Evolutionary conservation across 2,888 invertebrate genomes (phyloP), one percentile per base, ranked within the genome.

Genomic region (Limnephilus marmoratus): DNA sequence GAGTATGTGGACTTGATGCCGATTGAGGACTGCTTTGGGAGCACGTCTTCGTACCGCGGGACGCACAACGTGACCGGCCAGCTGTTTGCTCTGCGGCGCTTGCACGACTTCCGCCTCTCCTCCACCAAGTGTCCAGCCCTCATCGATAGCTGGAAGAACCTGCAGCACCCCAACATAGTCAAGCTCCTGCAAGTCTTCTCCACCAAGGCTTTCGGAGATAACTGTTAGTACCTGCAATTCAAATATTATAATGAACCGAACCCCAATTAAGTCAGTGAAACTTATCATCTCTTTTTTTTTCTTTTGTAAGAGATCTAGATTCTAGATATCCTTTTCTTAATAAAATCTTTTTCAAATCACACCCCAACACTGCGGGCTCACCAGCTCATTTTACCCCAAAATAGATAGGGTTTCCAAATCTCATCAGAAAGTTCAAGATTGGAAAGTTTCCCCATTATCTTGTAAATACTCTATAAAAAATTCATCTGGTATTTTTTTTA

Each of bases 191-290:
- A 99, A 95, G 98, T 98, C 94, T 99, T 99, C 96, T 98, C 98
- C 81, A 99, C 99, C 82, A 98, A 99, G 96, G 98, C 98, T 87
- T 99, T 99, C 96, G 98, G 98, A 94, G 99, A 99, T 96, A 98
- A 98, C 96, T 99, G 99, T 99, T 95, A 97, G 98, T 97, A 34
- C n/a, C 68, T n/a, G 7, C 68, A n/a, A 68, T 68, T 68, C 5
- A 24, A 68, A n/a, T 68, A 24, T 68, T 68, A 5, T 68, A 68
- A 68, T 68, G n/a, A 24, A 9, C n/a, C 24, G 24, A 68, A 68
- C 24, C 53, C 53, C 53, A 68, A 15, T 11, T 49, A 49, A 68
- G 9, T 5, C 18, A 53, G n/a, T 9, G 9, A 68, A 68, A 68
- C 5, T 24, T 68, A 68, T 7, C 2, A 24, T n/a, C 24, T 68